Evolutionary conservation across 1,140 invertebrate genomes (phyloP), one percentile per base, ranked within the genome.

Genomic region (Microplitis demolitor): DNA sequence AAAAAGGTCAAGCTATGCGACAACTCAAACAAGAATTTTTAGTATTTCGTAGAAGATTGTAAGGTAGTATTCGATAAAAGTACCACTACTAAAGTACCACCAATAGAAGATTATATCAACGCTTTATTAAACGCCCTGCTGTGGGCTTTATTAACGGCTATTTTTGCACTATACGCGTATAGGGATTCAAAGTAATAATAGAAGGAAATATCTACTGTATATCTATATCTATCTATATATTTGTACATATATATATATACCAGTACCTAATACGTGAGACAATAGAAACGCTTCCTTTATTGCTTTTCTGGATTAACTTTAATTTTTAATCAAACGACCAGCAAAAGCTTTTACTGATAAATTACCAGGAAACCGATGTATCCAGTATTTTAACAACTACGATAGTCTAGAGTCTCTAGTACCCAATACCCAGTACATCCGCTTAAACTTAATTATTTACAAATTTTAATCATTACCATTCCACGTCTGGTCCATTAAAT

Each of bases 241-340:
- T 24, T 9, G 39, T 45, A 45, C 39, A 45, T 45, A 45, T 24
- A 24, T 24, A 45, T 45, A 6, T 11, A n/a, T n/a, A n/a, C 53
- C 5, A n/a, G 53, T 54, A 24, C 16, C 9, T 54, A 54, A 14
- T 14, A 54, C 53, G 16, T 45, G 5, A 13, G 13, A 39, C 61
- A 35, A 63, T 39, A 14, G 34, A n/a, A 37, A 16, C 34, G 37
- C 61, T n/a, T 8, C 13, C 6, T 24, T 63, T 63, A 67, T 67
- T 54, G 66, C 8, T 67, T 67, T 34, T 67, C 13, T 13, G 33
- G 66, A 67, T 67, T 67, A 67, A 54, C 50, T 35, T 67, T 67
- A 67, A 67, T 67, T 67, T 67, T 67, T 67, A 53, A 67, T 67
- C 66, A 67, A 67, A 67, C 16, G 6, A 37, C 45, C 11, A 11